Conservation (phyloP, 2,113 vertebrate species). For the Dinomys branickii region DNA sequence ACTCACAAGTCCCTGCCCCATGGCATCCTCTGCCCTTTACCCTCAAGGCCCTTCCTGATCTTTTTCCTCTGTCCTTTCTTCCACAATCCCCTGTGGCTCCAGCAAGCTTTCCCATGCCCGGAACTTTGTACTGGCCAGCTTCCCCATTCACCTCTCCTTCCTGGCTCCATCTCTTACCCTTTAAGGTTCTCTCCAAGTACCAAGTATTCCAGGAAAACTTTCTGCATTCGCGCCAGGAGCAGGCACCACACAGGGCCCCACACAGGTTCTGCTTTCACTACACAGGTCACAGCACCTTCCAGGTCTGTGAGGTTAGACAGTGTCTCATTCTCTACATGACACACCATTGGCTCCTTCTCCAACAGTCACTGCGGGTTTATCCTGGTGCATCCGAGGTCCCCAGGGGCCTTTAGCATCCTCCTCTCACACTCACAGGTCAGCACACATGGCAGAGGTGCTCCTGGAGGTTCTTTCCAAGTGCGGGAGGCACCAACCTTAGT, state of each 20-base stretch:
- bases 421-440: neutral
- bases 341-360: neutral
- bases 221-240: neutral
- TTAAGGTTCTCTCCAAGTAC: neutral
- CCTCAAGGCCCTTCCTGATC: neutral
- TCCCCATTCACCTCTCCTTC: neutral
- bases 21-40: neutral
- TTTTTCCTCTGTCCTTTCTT: neutral
- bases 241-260: neutral
- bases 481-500: neutral
- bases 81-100: neutral
- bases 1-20: neutral
- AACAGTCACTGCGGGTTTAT: neutral
- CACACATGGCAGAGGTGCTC: neutral
- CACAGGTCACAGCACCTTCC: accelerated
- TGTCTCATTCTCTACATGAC: neutral
- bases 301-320: neutral
- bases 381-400: neutral
- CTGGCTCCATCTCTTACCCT: neutral
- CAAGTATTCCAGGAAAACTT: neutral
- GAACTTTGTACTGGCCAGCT: neutral
- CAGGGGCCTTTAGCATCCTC: neutral
- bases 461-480: neutral
- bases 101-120: neutral
- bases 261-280: neutral